These are phyloP conservation scores for Aptenodytes patagonicus DNA, from an alignment of 2,113 vertebrate genomes.

Conservation along the genomic window DNA sequence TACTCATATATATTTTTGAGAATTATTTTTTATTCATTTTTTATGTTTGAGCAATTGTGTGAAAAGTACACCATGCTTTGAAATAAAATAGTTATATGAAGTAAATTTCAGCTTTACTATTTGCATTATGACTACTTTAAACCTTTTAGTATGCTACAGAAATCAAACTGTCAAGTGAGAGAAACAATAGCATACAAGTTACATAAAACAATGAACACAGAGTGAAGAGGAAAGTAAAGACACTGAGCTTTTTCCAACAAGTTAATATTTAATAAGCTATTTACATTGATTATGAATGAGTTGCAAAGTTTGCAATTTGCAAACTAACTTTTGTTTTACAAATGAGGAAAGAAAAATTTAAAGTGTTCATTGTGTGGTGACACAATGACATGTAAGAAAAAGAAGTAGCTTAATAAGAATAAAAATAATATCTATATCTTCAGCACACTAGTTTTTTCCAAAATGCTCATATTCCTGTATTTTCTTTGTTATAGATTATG, in stretches of 20 bases:
- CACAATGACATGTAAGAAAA: not conserved
- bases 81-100: not conserved
- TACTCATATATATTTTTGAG: not conserved
- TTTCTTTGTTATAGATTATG: not conserved
- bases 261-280: constrained; percentile 21
- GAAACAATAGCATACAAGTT: not conserved
- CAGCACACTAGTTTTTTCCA: not conserved
- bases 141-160: not conserved
- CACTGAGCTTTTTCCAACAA: not conserved
- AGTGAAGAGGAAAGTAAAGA: not conserved
- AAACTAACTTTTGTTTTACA: constrained; percentile 20
- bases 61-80: not conserved
- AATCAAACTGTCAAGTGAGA: not conserved
- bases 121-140: not conserved
- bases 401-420: constrained; percentile 29
- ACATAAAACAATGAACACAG: not conserved
- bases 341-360: constrained; percentile 6
- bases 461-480: not conserved
- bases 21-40: not conserved
- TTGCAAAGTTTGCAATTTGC: constrained; percentile 2
- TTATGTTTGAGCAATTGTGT: not conserved
- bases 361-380: not conserved
- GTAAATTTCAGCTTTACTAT: not conserved
- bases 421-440: not conserved
- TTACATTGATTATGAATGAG: constrained; percentile 10